Evolutionary conservation across 2,113 vertebrate genomes (phyloP), one percentile per base, ranked within the genome.

Genomic region (Mixornis gularis): DNA sequence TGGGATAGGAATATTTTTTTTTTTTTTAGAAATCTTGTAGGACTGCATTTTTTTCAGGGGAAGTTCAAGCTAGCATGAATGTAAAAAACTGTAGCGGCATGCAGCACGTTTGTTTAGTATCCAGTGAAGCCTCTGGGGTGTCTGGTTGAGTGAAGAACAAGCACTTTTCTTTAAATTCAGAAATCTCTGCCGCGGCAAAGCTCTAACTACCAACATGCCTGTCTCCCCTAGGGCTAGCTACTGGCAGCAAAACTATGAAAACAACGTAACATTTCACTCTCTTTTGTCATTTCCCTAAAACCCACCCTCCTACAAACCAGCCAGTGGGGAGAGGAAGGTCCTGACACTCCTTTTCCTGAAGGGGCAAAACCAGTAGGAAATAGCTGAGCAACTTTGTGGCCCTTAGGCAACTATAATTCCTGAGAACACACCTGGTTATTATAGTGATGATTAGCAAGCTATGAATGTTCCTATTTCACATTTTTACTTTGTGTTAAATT

Each of bases 271-370:
- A 52, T 95, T 92, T 48, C 44, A 73, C 22, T 73, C 13, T 19
- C 30, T 87, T 82, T 87, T 87, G 89, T 71, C 9, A 41, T 85
- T 91, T 89, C 34, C 52, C 30, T 80, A 80, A 70, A 70, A 78
- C n/a, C 63, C 51, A 63, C 68, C 91, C 48, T 89, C 56, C 84
- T 34, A 25, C 55, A 63, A 87, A 41, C 25, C 85, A 87, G 52
- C 71, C 94, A 83, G 87, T 82, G 36, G 43, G 63, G 27, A 90
- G 46, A 83, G 85, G 79, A 83, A 87, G 78, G 56, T 83, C 59
- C 89, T 85, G 62, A 68, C 55, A 27, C 55, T 92, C 66, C 81
- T 82, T 89, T 92, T 92, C 92, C 91, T 80, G 76, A 73, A 63
- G 56, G 40, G 40, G 43, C 27, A 65, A 89, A 94, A 83, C 6